These are phyloP conservation scores for Scaptomyza pallida DNA, from an alignment of 1,140 invertebrate genomes.

Conservation along the genomic window DNA sequence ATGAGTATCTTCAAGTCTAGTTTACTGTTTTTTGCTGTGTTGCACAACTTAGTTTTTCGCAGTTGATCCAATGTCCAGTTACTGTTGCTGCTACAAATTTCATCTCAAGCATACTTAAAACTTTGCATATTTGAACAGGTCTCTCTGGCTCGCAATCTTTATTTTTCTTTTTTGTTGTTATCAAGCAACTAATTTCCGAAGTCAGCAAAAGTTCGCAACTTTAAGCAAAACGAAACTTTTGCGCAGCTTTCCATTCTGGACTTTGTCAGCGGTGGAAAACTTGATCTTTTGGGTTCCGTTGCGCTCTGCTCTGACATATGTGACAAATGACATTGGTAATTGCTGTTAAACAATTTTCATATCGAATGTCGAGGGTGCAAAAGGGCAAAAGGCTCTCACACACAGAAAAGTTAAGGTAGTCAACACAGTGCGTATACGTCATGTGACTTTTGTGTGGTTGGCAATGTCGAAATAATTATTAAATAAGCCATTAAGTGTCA, in stretches of 20 bases:
- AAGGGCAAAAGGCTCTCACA: no score
- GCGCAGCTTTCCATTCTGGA: conserved; percentile 21
- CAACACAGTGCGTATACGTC: conserved; percentile 8
- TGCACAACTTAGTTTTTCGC: neutral
- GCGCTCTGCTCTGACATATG: conserved; percentile 28
- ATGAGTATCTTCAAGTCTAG: neutral
- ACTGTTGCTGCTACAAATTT: neutral
- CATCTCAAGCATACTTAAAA: conserved; percentile 3
- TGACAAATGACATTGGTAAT: conserved; percentile 70
- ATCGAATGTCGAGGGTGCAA: conserved; percentile 18
- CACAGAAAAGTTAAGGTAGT: neutral
- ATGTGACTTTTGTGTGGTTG: neutral
- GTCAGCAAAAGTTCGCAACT: conserved; percentile 30
- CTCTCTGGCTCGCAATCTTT: no score
- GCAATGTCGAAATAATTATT: conserved; percentile 30
- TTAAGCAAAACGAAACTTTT: conserved; percentile 27
- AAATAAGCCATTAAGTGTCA: conserved; percentile 32
- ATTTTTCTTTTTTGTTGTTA: conserved; percentile 5
- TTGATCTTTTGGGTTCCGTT: conserved; percentile 1
- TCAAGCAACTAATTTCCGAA: conserved; percentile 35
- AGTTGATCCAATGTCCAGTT: conserved; percentile 1
- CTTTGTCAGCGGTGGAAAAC: conserved; percentile 37
- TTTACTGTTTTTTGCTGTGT: neutral
- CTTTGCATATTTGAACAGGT: conserved; percentile 25
- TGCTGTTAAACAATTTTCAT: conserved; percentile 63